A percentile compares a stretch with the other conserved stretches of the same genome.
Conservation (phyloP, 2,888 invertebrate genomes). For the Apantesis nais region DNA sequence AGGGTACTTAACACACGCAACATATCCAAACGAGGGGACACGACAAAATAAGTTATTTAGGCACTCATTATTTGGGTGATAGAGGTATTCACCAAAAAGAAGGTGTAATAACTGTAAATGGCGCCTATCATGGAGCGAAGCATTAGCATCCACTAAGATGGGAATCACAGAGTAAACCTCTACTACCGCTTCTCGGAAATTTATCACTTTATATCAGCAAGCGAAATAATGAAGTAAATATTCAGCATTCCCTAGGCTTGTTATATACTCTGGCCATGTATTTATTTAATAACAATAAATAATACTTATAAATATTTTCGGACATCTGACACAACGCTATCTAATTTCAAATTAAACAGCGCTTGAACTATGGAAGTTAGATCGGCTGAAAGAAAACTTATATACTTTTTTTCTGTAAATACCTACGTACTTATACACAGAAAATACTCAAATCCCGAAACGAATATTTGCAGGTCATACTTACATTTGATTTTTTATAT, state of each 20-base stretch:
- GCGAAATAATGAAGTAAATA: not conserved
- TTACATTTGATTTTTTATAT: no score
- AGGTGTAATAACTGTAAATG: slow-evolving; percentile 76
- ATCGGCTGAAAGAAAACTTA: no score
- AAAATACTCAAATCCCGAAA: no score
- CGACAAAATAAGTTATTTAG: slow-evolving; percentile 73
- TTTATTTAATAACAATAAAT: no score
- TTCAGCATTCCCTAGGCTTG: no score
- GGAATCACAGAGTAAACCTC: slow-evolving; percentile 48
- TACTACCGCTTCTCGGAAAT: slow-evolving; percentile 48
- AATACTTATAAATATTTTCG: not conserved
- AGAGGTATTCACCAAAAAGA: slow-evolving; percentile 67
- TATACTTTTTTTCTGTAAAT: no score
- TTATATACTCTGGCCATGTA: no score
- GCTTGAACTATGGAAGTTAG: no score
- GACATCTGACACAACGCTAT: no score
- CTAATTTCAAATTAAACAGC: no score
- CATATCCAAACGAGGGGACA: slow-evolving; percentile 56
- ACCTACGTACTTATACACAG: no score
- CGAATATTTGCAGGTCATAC: no score
- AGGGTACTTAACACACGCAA: slow-evolving; percentile 48
- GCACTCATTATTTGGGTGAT: slow-evolving; percentile 71
- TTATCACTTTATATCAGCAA: slow-evolving; percentile 16
- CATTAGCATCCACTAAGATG: slow-evolving; percentile 70
- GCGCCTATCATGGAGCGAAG: slow-evolving; percentile 63